These are phyloP conservation scores for Desmophyllum pertusum DNA, from an alignment of 92 coral and sea anemone genomes.

Conservation along the genomic window DNA sequence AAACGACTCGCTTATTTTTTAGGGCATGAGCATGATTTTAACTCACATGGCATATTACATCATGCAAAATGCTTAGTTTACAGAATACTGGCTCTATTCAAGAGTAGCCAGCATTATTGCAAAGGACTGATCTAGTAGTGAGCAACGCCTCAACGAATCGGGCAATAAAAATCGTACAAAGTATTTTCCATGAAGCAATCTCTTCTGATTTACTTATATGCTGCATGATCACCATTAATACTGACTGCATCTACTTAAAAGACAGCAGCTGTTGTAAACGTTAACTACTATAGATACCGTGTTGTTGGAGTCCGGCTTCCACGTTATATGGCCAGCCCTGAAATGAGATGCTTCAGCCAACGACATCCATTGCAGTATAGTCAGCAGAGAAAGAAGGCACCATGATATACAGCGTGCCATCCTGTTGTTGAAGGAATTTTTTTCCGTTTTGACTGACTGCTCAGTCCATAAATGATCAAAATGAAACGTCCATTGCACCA, in stretches of 20 bases:
- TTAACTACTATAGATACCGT: not conserved
- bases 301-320: constrained; percentile 1
- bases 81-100: not conserved
- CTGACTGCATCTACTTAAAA: not conserved
- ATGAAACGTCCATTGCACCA: not conserved
- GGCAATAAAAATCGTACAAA: not conserved
- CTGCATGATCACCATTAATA: not conserved
- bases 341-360: constrained; percentile 3
- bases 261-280: not conserved
- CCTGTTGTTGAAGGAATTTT: not conserved
- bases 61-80: not conserved
- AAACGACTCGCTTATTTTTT: not conserved
- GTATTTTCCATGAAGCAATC: not conserved
- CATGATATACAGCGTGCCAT: not conserved
- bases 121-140: not conserved
- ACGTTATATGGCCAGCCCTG: not conserved
- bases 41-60: not conserved
- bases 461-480: not conserved
- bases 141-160: not conserved
- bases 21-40: too few relatives aligned
- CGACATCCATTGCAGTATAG: not conserved
- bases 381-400: not conserved
- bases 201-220: not conserved
- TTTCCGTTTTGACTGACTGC: not conserved
- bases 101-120: not conserved